Evolutionary conservation across 2,888 invertebrate genomes (phyloP), one percentile per base, ranked within the genome.

Genomic region (Eilema griseolum): DNA sequence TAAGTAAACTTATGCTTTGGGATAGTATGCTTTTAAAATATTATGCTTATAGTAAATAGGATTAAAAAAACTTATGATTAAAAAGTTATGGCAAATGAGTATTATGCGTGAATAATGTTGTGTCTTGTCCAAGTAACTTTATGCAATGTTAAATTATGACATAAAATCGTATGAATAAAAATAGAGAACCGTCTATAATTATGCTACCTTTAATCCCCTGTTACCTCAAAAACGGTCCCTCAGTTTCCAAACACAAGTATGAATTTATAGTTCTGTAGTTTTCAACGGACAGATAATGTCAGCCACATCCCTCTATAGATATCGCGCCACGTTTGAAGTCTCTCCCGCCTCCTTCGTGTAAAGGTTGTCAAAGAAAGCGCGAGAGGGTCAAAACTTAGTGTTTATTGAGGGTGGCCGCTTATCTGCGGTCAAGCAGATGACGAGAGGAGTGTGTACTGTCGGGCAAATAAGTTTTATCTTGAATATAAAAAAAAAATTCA

Each of bases 361-460:
- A 61, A 63, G 37, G 64, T 60, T 46, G 28, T 59, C 70, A 66
- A 66, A 70, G 70, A 56, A 60, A 64, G 28, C 66, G 46, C 66
- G 46, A 63, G 74, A 69, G 73, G 75, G 73, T 70, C 52, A n/a
- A 8, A 46, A 59, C 46, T 66, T 66, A 70, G 74, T 81, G 83
- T 82, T 81, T 80, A 68, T 72, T 52, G 28, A 81, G 78, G 81
- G 28, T 26, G 56, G 33, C 66, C 64, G 78, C 83, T 86, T 80
- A 85, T 84, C 88, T 78, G 82, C 73, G 88, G 82, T 82, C 83
- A 83, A 78, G 77, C 82, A 86, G 82, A 65, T 24, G 61, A 63
- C 60, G 61, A 57, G 23, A 62, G 67, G 56, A 26, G 1, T 31
- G 24, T 1, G 65, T 0, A 85, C 82, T 66, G 61, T 57, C 31